Evolutionary conservation across 1,140 invertebrate genomes (phyloP).

Genomic region (Drosophila chauvacae): DNA sequence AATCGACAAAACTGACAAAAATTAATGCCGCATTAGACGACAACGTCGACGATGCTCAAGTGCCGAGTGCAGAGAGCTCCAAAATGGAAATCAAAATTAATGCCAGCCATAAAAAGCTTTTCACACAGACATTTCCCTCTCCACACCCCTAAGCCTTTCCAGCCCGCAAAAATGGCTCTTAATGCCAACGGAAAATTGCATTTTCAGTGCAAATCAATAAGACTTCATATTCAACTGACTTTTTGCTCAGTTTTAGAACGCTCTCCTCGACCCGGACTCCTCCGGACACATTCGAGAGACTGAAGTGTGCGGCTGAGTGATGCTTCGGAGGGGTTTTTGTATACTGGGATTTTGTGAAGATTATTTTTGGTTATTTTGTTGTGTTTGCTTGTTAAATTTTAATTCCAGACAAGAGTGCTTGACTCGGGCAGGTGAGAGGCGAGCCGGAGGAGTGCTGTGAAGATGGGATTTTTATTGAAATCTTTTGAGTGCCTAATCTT

Average conservation of each 20-base stretch:
- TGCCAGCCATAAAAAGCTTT: constrained; percentile 51
- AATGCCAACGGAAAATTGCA: constrained; percentile 49
- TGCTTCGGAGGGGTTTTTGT: constrained; percentile 19
- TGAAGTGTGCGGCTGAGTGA: constrained; percentile 41
- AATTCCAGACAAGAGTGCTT: constrained; percentile 47
- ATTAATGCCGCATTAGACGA: constrained; percentile 22
- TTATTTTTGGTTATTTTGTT: constrained; percentile 51
- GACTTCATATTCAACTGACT: constrained; percentile 34
- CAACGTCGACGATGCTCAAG: constrained; percentile 17
- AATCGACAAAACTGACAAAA: constrained; percentile 26
- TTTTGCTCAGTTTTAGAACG: constrained; percentile 31
- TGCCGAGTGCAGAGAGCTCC: constrained; percentile 28
- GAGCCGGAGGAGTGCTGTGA: constrained; percentile 5
- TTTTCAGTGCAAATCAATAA: constrained; percentile 51
- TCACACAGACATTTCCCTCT: constrained; percentile 23
- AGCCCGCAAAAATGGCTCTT: constrained; percentile 24
- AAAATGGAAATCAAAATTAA: constrained; percentile 52
- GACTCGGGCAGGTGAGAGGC: constrained; percentile 9
- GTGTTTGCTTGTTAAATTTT: constrained; percentile 54
- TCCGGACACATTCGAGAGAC: background rate
- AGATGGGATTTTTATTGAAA: constrained; percentile 32
- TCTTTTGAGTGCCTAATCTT: constrained; percentile 49
- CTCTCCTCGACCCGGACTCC: background rate
- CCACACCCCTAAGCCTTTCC: background rate
- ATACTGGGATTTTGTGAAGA: constrained; percentile 36